phyloP scores from a whole-genome alignment of 2,113 vertebrate species.

The Nothoprocta pentlandii region DNA sequence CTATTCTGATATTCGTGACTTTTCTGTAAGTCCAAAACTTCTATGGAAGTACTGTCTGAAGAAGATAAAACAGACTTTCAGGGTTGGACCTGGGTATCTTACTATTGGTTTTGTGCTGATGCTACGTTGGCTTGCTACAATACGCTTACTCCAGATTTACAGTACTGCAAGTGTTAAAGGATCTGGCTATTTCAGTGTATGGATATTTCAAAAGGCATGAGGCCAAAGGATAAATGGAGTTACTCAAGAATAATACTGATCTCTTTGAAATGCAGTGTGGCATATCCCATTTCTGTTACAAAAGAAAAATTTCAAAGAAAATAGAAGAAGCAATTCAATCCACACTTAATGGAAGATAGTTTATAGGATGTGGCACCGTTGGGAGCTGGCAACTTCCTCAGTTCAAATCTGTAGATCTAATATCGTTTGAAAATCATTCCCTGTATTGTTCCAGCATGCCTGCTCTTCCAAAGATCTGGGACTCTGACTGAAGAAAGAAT shows the following conservation, averaged over 20 bases:
- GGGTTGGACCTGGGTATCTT: not conserved
- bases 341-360: constrained; percentile 3
- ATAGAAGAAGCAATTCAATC: not conserved
- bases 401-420: constrained; percentile 6
- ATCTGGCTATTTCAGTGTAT: not conserved
- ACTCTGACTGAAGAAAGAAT: not conserved
- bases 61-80: not conserved
- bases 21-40: not conserved
- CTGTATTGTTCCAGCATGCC: not conserved
- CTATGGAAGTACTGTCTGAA: accelerated
- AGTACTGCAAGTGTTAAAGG: not conserved
- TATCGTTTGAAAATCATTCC: constrained; percentile 5
- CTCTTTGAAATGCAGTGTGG: not conserved
- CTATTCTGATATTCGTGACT: not conserved
- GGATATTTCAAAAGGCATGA: constrained; percentile 14
- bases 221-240: not conserved
- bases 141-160: not conserved
- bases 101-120: not conserved
- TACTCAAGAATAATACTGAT: not conserved
- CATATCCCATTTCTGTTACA: constrained; percentile 17
- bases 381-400: not conserved
- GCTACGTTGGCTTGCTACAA: not conserved
- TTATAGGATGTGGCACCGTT: not conserved
- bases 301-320: constrained; percentile 38
- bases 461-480: constrained; percentile 2